phyloP scores from a whole-genome alignment of 2,797 vertebrate species.

The Oophaga sylvatica region DNA sequence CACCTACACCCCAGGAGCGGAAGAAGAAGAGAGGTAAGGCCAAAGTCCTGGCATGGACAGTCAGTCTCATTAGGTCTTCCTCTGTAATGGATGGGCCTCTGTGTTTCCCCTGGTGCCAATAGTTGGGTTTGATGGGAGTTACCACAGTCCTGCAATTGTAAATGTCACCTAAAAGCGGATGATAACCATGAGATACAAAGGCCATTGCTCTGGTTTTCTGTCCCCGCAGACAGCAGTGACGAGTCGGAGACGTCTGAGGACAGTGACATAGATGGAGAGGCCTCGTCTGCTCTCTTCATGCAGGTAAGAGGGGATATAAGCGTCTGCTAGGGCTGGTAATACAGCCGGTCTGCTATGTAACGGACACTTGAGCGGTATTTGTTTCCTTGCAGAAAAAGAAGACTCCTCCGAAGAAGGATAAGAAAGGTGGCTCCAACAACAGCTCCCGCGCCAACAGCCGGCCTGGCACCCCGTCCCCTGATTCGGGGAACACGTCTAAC shows the following conservation, averaged over 20 bases:
- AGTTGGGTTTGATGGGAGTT: too few relatives aligned
- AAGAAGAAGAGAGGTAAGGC: constrained; percentile 81
- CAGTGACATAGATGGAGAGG: constrained; percentile 89
- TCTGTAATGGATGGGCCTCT: too few relatives aligned
- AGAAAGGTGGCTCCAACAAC: constrained; percentile 82
- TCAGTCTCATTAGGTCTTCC: too few relatives aligned
- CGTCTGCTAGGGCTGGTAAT: too few relatives aligned
- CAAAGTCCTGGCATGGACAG: not conserved
- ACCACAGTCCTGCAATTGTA: too few relatives aligned
- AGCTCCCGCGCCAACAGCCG: constrained; percentile 87
- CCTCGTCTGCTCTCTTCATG: constrained; percentile 90
- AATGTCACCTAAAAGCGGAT: too few relatives aligned
- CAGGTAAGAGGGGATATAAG: constrained; percentile 65
- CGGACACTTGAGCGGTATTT: not conserved
- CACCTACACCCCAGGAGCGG: constrained; percentile 73
- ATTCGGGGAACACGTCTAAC: constrained; percentile 81
- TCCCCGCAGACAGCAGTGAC: constrained; percentile 84
- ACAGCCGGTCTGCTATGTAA: not conserved
- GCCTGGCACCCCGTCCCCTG: constrained; percentile 84
- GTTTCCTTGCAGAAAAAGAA: constrained; percentile 78
- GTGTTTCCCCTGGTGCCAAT: too few relatives aligned
- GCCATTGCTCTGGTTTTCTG: not conserved
- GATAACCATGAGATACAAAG: not conserved
- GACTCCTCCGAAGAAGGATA: constrained; percentile 88
- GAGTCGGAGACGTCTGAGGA: constrained; percentile 90